These are phyloP conservation scores for Mystacornis crossleyi DNA, from an alignment of 2,113 vertebrate genomes.

Conservation along the genomic window DNA sequence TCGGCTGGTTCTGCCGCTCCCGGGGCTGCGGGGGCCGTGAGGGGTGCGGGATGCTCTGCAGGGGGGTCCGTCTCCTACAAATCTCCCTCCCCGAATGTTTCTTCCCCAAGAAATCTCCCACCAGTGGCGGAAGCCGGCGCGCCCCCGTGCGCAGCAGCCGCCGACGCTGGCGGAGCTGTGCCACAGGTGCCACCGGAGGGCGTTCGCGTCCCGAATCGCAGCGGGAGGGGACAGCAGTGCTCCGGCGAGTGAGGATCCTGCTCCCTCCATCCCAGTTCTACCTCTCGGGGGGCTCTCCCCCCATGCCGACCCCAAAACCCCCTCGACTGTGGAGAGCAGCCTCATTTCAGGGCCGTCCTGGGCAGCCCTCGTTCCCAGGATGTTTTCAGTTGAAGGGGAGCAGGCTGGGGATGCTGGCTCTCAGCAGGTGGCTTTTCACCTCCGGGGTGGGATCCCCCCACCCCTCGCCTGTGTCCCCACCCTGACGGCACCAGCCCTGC, in stretches of 20 bases:
- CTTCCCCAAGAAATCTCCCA: rapidly evolving
- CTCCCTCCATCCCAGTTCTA: rapidly evolving
- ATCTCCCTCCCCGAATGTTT: not conserved
- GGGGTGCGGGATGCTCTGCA: not conserved
- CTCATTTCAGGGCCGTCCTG: rapidly evolving
- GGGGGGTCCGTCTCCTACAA: no score
- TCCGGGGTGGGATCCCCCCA: rapidly evolving
- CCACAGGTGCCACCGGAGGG: not conserved
- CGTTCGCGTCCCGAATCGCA: not conserved
- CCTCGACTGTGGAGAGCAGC: rapidly evolving
- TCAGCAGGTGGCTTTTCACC: not conserved
- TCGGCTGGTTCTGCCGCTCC: not conserved
- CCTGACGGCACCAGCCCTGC: not conserved
- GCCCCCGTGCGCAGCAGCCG: rapidly evolving
- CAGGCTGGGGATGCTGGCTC: rapidly evolving
- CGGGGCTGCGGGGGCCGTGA: not conserved
- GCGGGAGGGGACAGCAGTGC: rapidly evolving
- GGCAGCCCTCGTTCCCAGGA: rapidly evolving
- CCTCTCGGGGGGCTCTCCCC: rapidly evolving
- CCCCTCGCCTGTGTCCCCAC: no score
- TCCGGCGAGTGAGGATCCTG: rapidly evolving
- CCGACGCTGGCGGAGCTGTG: rapidly evolving
- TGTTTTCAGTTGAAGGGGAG: not conserved
- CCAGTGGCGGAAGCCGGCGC: rapidly evolving
- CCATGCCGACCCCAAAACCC: rapidly evolving